Conservation (phyloP, 2,888 invertebrate species). For the Thecocarcelia acutangulata region DNA sequence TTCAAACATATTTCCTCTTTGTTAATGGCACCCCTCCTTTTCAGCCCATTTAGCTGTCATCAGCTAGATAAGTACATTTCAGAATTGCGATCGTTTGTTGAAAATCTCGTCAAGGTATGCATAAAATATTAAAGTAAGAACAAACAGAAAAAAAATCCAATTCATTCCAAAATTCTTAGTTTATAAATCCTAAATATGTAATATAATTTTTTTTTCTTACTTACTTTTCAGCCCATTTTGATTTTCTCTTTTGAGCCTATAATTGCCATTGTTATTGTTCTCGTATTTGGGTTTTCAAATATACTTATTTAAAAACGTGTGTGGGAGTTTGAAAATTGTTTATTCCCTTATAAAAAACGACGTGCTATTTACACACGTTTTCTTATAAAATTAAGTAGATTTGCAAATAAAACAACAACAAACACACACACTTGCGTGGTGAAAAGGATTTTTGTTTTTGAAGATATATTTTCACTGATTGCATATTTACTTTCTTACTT, state of each 20-base stretch:
- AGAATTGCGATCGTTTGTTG: constrained; percentile 28
- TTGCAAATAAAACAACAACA: constrained; percentile 54
- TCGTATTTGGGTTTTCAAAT: constrained; percentile 8
- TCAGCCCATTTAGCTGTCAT: background rate
- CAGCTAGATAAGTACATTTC: constrained; percentile 32
- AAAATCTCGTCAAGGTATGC: constrained; percentile 45
- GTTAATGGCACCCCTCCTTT: background rate
- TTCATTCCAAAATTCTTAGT: background rate
- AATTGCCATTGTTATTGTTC: background rate
- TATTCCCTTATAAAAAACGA: constrained; percentile 64
- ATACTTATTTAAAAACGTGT: background rate
- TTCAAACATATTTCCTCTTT: too few species aligned
- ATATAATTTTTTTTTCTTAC: background rate
- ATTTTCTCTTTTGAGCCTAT: constrained; percentile 20
- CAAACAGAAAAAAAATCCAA: too few species aligned
- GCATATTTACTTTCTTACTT: constrained; percentile 69
- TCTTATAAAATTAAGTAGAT: constrained; percentile 77
- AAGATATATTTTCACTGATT: constrained; percentile 68
- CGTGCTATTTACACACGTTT: constrained; percentile 79
- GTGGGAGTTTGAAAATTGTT: constrained; percentile 2
- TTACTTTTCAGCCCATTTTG: background rate
- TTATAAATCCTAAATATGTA: constrained; percentile 1
- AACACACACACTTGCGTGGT: constrained; percentile 25
- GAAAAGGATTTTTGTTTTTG: constrained; percentile 26
- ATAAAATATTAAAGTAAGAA: background rate